phyloP scores from a whole-genome alignment of 1,140 invertebrate genomes.

The Trinorchestia longiramus region DNA sequence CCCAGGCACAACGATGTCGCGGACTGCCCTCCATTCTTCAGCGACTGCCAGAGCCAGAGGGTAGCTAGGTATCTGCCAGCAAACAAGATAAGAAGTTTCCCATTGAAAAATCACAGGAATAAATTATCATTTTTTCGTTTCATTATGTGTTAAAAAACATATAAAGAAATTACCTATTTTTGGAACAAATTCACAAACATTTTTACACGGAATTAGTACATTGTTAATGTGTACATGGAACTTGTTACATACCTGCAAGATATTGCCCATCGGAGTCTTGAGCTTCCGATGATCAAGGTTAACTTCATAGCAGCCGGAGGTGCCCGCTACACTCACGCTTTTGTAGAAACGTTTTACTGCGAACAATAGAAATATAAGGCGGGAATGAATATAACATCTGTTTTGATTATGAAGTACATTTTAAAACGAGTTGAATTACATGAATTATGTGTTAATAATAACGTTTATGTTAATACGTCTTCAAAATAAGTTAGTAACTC shows the following conservation, averaged over 20 bases:
- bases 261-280: constrained; percentile 61
- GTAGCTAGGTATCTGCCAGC: constrained; percentile 48
- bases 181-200: not conserved
- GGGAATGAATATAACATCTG: not conserved
- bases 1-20: constrained; percentile 23
- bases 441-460: not conserved
- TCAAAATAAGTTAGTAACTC: not conserved
- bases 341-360: constrained; percentile 61
- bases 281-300: constrained; percentile 63
- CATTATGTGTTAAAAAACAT: not conserved
- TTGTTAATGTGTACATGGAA: not conserved
- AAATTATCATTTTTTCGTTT: not conserved
- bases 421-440: not conserved
- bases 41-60: constrained; percentile 53
- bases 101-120: not conserved
- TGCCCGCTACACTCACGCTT: constrained; percentile 62
- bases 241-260: constrained; percentile 56
- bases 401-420: not conserved
- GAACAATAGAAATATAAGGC: not conserved
- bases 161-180: not conserved
- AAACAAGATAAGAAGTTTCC: not conserved
- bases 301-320: constrained; percentile 58
- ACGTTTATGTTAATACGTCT: not conserved
- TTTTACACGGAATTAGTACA: not conserved
- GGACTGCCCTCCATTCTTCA: constrained; percentile 47